These are phyloP conservation scores for Typhlichthys eigenmanni DNA, from an alignment of 2,797 vertebrate genomes.

Conservation along the genomic window DNA sequence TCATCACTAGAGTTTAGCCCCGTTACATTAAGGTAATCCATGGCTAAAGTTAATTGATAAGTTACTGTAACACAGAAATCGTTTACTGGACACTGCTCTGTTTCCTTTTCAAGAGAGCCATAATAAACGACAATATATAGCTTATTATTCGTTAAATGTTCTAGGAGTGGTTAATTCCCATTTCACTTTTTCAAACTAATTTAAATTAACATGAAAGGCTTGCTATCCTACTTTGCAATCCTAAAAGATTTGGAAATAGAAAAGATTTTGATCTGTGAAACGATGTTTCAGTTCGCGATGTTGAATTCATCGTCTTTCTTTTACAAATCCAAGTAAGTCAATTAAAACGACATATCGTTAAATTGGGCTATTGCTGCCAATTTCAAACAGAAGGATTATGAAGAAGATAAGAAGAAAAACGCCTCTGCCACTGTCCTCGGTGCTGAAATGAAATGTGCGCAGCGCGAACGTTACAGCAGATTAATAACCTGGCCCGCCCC, in stretches of 20 bases:
- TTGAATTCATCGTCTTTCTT: too few species aligned
- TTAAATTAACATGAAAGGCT: background rate
- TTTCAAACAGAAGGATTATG: too few species aligned
- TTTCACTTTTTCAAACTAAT: background rate
- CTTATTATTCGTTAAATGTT: background rate
- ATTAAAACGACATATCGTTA: too few species aligned
- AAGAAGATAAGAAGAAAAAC: too few species aligned
- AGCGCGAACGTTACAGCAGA: background rate
- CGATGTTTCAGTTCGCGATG: too few species aligned
- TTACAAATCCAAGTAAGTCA: too few species aligned
- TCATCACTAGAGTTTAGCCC: slow-evolving; percentile 49
- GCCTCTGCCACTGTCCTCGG: slow-evolving; percentile 47
- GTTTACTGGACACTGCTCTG: background rate
- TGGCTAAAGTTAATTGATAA: slow-evolving; percentile 3
- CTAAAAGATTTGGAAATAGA: too few species aligned
- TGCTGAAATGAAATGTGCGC: slow-evolving; percentile 37
- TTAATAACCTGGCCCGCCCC: slow-evolving; percentile 25
- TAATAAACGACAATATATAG: background rate
- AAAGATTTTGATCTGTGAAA: too few species aligned
- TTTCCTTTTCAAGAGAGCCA: background rate
- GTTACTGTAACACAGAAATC: background rate
- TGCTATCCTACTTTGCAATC: background rate
- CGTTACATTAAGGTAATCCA: slow-evolving; percentile 63
- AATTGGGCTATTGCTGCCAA: too few species aligned
- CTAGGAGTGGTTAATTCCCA: background rate